These are phyloP conservation scores for Corydoras maculifer DNA, from an alignment of 2,113 vertebrate genomes.

Conservation along the genomic window DNA sequence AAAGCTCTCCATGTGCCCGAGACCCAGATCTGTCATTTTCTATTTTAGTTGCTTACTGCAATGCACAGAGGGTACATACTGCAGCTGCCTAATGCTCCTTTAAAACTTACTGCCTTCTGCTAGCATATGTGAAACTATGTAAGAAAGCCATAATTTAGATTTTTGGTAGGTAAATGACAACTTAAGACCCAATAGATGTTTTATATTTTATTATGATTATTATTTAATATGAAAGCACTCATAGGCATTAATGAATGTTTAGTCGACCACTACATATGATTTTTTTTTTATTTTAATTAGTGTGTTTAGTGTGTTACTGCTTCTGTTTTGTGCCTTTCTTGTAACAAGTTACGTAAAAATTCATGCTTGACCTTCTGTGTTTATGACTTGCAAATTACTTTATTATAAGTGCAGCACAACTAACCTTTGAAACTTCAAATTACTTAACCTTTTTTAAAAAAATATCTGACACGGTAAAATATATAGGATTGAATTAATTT, in stretches of 20 bases:
- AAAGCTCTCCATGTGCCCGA: conserved; percentile 18
- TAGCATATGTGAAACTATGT: conserved; percentile 5
- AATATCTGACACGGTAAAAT: no score
- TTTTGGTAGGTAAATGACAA: no score
- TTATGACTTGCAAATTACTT: neutral
- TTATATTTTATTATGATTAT: neutral
- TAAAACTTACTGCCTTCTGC: neutral
- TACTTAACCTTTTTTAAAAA: no score
- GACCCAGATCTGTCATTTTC: conserved; percentile 33
- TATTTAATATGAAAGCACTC: neutral
- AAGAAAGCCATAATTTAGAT: no score
- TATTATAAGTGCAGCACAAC: no score
- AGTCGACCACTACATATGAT: neutral
- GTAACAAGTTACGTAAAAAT: neutral
- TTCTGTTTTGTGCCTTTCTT: neutral
- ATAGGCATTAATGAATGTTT: neutral
- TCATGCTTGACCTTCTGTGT: neutral
- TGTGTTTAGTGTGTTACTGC: neutral
- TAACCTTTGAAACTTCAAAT: no score
- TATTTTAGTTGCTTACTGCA: conserved; percentile 19
- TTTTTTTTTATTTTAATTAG: no score
- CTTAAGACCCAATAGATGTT: no score
- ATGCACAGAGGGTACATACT: conserved; percentile 14
- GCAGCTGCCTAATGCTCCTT: conserved; percentile 14
- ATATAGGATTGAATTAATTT: no score